These are phyloP conservation scores for Corythucha ciliata DNA, from an alignment of 2,888 invertebrate genomes.

Conservation along the genomic window DNA sequence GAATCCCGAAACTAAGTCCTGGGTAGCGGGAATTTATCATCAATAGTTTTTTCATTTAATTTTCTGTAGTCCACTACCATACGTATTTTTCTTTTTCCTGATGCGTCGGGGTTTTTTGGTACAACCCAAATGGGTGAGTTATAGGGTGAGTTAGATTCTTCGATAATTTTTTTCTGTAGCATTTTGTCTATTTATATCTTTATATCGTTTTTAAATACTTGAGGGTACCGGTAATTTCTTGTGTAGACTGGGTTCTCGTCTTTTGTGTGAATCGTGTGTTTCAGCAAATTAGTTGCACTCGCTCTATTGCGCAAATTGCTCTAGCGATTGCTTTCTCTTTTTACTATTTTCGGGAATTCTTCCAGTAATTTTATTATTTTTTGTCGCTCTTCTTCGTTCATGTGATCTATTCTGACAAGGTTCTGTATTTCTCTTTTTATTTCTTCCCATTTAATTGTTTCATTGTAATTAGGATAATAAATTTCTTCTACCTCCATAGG, in stretches of 20 bases:
- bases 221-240: neutral
- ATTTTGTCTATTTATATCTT: constrained; percentile 1
- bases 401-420: neutral
- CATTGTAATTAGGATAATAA: too few species aligned
- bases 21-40: constrained; percentile 4
- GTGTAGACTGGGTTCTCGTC: neutral
- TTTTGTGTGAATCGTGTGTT: neutral
- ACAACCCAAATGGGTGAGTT: constrained; percentile 1
- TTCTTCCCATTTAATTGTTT: too few species aligned
- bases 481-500: too few species aligned
- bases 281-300: neutral
- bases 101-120: constrained; percentile 5
- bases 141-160: neutral
- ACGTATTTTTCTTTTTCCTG: neutral
- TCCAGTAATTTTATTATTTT: neutral
- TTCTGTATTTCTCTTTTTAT: neutral
- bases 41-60: constrained; percentile 2
- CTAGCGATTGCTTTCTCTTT: neutral
- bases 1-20: neutral
- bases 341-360: neutral
- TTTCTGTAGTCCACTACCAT: constrained; percentile 3
- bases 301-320: too few species aligned
- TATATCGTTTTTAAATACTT: neutral
- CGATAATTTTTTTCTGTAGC: constrained; percentile 1
- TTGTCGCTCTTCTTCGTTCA: neutral